Evolutionary conservation across 1,140 invertebrate species (phyloP).

Genomic region (Drosophila orosa): DNA sequence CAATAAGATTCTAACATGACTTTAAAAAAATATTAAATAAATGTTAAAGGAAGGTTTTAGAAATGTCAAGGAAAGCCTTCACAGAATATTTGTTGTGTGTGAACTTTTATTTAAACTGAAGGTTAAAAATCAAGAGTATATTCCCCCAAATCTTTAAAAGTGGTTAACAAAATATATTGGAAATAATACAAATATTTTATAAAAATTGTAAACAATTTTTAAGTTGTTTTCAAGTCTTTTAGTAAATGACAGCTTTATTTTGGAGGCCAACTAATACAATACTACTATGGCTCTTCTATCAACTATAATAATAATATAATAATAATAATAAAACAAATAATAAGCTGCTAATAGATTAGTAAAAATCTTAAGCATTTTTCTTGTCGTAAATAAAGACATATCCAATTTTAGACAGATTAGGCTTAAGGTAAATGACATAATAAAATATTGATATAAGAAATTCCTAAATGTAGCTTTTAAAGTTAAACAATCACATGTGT

Average conservation of each 20-base stretch:
- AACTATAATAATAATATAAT: too few species aligned
- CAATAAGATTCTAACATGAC: neutral
- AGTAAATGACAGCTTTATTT: neutral
- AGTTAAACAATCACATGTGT: constrained; percentile 1
- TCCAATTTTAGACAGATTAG: too few species aligned
- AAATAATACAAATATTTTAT: too few species aligned
- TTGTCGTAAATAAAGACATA: neutral
- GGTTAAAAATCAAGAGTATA: neutral
- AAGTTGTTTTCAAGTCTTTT: neutral
- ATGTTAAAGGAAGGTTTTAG: neutral
- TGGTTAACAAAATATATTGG: neutral
- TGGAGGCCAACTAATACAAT: neutral
- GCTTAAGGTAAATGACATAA: neutral
- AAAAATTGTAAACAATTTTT: neutral
- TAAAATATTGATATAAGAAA: too few species aligned
- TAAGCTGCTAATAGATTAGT: neutral
- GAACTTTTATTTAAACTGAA: neutral
- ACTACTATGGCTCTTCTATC: neutral
- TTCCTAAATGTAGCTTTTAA: neutral
- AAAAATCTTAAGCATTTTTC: neutral
- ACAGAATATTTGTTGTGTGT: neutral
- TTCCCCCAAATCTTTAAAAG: neutral
- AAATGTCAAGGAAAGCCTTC: neutral
- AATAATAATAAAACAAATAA: neutral
- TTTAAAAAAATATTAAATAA: too few species aligned